Evolutionary conservation across 2,888 invertebrate species (phyloP), one percentile per base, ranked within the genome.

Genomic region (Athalia circularis): DNA sequence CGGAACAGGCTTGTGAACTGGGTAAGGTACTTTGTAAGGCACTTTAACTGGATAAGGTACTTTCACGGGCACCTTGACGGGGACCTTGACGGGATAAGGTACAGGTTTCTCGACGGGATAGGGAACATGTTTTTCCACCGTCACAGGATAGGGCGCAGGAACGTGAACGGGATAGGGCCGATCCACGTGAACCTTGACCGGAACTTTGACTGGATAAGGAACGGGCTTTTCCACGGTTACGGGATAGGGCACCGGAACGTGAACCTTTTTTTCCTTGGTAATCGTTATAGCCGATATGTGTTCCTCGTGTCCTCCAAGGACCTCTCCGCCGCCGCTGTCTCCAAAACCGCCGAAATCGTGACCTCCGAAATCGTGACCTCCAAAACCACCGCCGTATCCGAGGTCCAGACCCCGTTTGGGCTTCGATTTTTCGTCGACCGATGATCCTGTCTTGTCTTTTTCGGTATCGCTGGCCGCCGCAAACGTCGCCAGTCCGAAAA

Each of bases 241-340:
- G 29, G 29, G 29, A 29, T 89, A 89, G 5, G 89, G 89, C 43
- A 85, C 83, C 3, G 89, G 89, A 15, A 89, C 88, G 43, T 85
- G 87, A 2, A 89, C 87, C 81, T 88, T 87, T 75, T 88, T 87
- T 81, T 88, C 87, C 70, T 89, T 89, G 64, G 89, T 89, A 77
- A 89, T 85, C 50, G 88, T 88, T 61, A 86, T 85, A 43, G 88
- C 87, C 74, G 86, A 85, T n/a, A 87, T 80, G 82, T 86, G 87
- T 3, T 84, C 85, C 8, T 86, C 87, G 79, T 82, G 81, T n/a
- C 80, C 84, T 54, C 70, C 65, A 62, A 15, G 13, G 29, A 48
- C 57, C 15, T 79, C 70, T 52, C 77, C 67, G 45, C 82, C 81
- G 11, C 83, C 81, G 9, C 81, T 6, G n/a, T 59, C 72, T 3